Conservation (phyloP, 2,888 invertebrate species). For the Idaea dimidiata region DNA sequence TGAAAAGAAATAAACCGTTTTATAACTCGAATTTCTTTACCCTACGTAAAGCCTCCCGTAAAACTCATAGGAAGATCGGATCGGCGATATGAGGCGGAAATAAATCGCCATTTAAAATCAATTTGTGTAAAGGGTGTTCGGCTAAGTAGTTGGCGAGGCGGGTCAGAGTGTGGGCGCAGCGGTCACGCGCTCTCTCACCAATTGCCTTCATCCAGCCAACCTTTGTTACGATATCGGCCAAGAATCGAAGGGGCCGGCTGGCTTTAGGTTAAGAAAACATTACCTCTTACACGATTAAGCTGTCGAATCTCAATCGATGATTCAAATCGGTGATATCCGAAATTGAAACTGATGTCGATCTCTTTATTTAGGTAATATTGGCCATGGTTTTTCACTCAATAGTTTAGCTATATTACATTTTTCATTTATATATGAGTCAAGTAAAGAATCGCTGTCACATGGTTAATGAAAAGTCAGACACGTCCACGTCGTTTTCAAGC, state of each 20-base stretch:
- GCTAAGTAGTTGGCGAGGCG: conserved; percentile 64
- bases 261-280: conserved; percentile 1
- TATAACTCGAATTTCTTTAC: conserved; percentile 76
- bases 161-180: conserved; percentile 39
- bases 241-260: conserved; percentile 25
- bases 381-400: neutral
- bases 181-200: conserved; percentile 42
- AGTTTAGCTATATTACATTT: conserved; percentile 4
- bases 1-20: conserved; percentile 78
- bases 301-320: neutral
- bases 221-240: conserved; percentile 36
- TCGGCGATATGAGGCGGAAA: conserved; percentile 79
- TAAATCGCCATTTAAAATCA: conserved; percentile 81
- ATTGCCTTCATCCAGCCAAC: conserved; percentile 30
- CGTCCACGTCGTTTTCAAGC: conserved; percentile 16
- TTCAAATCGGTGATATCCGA: conserved; percentile 24
- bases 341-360: conserved; percentile 2
- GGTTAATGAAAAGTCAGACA: conserved; percentile 29
- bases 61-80: conserved; percentile 78
- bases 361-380: neutral
- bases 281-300: neutral
- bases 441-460: conserved; percentile 17
- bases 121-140: conserved; percentile 77
- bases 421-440: neutral
- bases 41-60: conserved; percentile 74